Evolutionary conservation across 2,113 vertebrate genomes (phyloP), one percentile per base, ranked within the genome.

Genomic region (Corythoichthys haematopterus): DNA sequence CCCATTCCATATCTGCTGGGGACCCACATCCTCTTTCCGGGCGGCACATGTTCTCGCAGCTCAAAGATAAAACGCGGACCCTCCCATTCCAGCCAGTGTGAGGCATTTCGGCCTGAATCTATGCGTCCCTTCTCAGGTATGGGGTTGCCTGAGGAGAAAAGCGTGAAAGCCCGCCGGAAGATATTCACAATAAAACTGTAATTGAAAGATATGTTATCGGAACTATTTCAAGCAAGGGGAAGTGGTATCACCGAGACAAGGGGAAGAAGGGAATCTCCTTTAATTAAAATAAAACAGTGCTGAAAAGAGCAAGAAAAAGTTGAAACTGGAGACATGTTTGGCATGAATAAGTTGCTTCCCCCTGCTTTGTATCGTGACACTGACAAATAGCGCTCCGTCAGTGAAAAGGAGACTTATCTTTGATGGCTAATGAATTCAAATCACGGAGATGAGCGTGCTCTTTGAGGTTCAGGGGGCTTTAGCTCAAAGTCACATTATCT

Each of bases 151-250:
- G 76, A 77, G 67, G 85, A 70, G 64, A 62, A 28, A 65, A 67
- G 77, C 66, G 71, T 88, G 87, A 89, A 90, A 88, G 85, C 84
- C 81, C 83, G 79, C 80, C 69, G 87, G 84, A 88, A 85, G 84
- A 81, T 80, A 83, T 84, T 88, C 82, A 88, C 87, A 91, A 90
- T 91, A 88, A 89, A 88, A 90, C 84, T 86, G 84, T 91, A 92
- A 92, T 92, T 91, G 89, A 92, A 91, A 90, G 90, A 92, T 91
- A 90, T 79, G 89, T 90, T 92, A 91, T 91, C 88, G 69, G 85
- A 84, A 83, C 82, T 79, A 87, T 85, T 88, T 86, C 77, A 77
- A 81, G 76, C 72, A 52, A 64, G 56, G 72, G 77, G 72, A 79
- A 85, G 80, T 81, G 77, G 68, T 88, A 89, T 90, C 86, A 84